phyloP scores from a whole-genome alignment of 1,140 invertebrate genomes.

The Tetranychus cinnabarinus region DNA sequence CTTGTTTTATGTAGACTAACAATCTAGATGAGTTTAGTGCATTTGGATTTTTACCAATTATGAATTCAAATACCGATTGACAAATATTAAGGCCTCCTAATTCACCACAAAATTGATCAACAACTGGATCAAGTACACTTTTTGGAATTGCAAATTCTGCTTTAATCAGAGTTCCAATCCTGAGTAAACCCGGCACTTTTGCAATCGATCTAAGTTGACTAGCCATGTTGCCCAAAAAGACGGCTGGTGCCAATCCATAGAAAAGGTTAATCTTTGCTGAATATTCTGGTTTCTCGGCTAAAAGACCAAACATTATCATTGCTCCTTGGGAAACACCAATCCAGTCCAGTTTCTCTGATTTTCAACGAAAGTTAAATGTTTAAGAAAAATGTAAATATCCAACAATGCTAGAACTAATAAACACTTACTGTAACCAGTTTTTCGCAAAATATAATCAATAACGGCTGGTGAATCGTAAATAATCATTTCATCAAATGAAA shows the following conservation, averaged over 20 bases:
- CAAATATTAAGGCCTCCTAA: neutral
- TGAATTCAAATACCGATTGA: no score
- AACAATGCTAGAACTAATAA: no score
- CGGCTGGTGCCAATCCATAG: neutral
- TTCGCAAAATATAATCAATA: constrained; percentile 19
- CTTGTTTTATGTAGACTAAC: constrained; percentile 46
- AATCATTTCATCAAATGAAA: constrained; percentile 17
- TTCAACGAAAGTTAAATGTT: no score
- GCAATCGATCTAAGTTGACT: neutral
- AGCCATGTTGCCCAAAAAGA: neutral
- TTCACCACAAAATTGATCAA: neutral
- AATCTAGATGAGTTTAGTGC: constrained; percentile 31
- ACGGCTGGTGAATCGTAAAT: constrained; percentile 25
- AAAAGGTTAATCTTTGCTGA: neutral
- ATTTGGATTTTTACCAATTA: neutral
- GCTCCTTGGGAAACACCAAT: constrained; percentile 36
- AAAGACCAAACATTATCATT: constrained; percentile 27
- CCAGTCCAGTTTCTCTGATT: constrained; percentile 28
- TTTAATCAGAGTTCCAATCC: neutral
- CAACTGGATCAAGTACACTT: neutral
- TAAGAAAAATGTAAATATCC: no score
- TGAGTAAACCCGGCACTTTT: neutral
- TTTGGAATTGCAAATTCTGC: neutral
- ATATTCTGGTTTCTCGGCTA: constrained; percentile 18
- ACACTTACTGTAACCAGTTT: neutral